Evolutionary conservation across 2,113 vertebrate species (phyloP).

Genomic region (Ctenodactylus gundi): DNA sequence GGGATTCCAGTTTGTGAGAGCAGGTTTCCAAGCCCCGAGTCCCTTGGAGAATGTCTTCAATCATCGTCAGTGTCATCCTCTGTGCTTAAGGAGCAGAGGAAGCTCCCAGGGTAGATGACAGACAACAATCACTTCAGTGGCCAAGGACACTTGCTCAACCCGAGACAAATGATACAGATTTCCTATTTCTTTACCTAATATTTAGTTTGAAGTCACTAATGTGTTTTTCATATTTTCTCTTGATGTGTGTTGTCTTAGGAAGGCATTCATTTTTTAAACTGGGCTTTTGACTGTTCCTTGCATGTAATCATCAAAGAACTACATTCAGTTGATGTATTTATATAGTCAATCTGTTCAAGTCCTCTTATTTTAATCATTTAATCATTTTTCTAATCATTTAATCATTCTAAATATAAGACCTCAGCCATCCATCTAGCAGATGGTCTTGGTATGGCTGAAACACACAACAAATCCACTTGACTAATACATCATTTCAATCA

Average conservation of each 20-base stretch:
- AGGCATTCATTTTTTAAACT: not conserved
- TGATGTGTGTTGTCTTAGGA: not conserved
- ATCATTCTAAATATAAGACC: slow-evolving; percentile 28
- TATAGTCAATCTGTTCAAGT: slow-evolving; percentile 22
- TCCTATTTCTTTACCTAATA: not conserved
- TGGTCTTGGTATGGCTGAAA: not conserved
- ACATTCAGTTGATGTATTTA: slow-evolving; percentile 4
- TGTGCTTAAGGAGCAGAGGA: not conserved
- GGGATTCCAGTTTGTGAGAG: not conserved
- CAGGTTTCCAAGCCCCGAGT: not conserved
- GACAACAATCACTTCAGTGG: not conserved
- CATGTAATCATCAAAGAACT: not conserved
- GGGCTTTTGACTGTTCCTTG: not conserved
- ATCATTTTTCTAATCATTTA: not conserved
- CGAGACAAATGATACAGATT: not conserved
- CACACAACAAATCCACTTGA: not conserved
- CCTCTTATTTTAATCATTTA: slow-evolving; percentile 30
- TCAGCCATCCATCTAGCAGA: slow-evolving; percentile 3
- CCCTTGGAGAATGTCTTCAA: not conserved
- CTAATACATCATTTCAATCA: not conserved
- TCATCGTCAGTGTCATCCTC: not conserved
- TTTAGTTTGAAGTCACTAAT: not conserved
- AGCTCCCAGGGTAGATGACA: not conserved
- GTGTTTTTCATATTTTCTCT: not conserved
- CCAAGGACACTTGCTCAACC: not conserved